These are phyloP conservation scores for Eriocheir sinensis DNA, from an alignment of 1,140 invertebrate genomes.

Conservation along the genomic window DNA sequence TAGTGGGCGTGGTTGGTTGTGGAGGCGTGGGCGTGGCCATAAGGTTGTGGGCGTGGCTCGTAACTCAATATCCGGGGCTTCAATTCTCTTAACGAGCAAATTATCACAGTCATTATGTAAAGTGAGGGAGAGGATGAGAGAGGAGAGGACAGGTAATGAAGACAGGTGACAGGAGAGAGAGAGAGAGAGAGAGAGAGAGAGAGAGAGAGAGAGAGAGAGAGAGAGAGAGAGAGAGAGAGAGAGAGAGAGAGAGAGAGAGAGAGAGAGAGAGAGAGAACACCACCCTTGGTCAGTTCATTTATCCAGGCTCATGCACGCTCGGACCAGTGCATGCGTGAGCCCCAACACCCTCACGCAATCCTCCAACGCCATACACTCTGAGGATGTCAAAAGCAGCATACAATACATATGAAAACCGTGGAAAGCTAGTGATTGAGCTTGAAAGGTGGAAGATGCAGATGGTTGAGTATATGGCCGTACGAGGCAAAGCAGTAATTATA, in stretches of 20 bases:
- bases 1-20: neutral
- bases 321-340: too few species aligned
- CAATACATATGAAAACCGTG: too few species aligned
- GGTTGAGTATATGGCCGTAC: too few species aligned
- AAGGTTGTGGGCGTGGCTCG: conserved; percentile 8
- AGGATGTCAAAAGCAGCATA: too few species aligned
- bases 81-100: conserved; percentile 3
- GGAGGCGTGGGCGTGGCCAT: neutral
- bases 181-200: neutral
- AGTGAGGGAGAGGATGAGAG: conserved; percentile 8
- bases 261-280: neutral
- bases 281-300: too few species aligned
- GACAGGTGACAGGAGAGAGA: neutral
- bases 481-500: too few species aligned
- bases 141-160: conserved; percentile 21
- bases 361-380: too few species aligned
- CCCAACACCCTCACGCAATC: too few species aligned
- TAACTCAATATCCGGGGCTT: neutral
- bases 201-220: neutral
- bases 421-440: too few species aligned
- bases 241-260: neutral
- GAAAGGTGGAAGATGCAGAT: too few species aligned
- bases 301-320: too few species aligned
- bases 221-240: neutral
- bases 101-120: conserved; percentile 26